A percentile compares a stretch with the other conserved stretches of the same genome.
phyloP scores from a whole-genome alignment of 2,888 invertebrate genomes.

The Adela reaumurella region DNA sequence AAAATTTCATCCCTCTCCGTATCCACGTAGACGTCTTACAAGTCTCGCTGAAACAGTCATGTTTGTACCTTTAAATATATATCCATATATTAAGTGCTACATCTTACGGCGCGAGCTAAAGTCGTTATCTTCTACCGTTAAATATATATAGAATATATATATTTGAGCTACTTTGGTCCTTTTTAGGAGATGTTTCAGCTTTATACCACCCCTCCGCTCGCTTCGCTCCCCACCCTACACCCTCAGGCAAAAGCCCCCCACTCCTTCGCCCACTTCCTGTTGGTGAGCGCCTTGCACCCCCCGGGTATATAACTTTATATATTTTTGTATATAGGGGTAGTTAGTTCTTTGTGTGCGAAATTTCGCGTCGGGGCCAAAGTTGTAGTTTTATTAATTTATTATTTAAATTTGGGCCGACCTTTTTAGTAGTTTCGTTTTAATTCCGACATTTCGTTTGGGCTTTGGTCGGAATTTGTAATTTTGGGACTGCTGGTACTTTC shows the following conservation, averaged over 20 bases:
- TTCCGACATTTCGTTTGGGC: constrained; percentile 31
- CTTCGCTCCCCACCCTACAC: background rate
- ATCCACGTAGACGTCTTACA: too few species aligned
- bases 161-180: background rate
- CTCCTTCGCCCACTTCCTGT: background rate
- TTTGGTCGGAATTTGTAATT: background rate
- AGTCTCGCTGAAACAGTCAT: too few species aligned
- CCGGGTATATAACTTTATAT: background rate
- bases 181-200: background rate
- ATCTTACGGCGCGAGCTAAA: background rate
- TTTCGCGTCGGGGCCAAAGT: background rate
- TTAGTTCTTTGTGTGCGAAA: background rate
- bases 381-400: background rate
- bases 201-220: background rate
- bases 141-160: background rate
- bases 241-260: background rate
- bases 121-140: background rate
- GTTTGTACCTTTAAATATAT: too few species aligned
- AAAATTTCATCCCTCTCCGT: background rate
- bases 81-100: too few species aligned
- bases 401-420: background rate
- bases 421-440: constrained; percentile 41
- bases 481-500: too few species aligned
- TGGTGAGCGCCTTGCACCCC: background rate
- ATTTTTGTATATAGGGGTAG: background rate